Evolutionary conservation across 2,888 invertebrate genomes (phyloP).

Genomic region (Lissonota sp.): DNA sequence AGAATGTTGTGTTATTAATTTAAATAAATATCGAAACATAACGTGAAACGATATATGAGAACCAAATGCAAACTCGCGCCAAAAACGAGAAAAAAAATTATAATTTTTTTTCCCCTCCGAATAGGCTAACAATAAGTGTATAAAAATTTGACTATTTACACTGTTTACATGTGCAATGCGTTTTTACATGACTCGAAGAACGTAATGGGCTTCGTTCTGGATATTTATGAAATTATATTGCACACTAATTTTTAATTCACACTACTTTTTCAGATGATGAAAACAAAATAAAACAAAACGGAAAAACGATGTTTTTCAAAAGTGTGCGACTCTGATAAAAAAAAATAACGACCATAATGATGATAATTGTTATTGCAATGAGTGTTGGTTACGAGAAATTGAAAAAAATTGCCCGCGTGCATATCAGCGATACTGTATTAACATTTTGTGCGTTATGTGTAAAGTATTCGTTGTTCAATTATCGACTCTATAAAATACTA

Average conservation of each 20-base stretch:
- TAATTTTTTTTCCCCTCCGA: not conserved
- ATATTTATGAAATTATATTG: slow-evolving; percentile 28
- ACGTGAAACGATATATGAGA: slow-evolving; percentile 10
- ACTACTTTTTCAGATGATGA: not conserved
- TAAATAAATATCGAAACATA: slow-evolving; percentile 11
- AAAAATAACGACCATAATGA: not conserved
- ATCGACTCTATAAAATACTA: slow-evolving; percentile 35
- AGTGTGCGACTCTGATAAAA: no score
- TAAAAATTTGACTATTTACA: slow-evolving; percentile 53
- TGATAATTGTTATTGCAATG: slow-evolving; percentile 13
- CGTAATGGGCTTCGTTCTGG: slow-evolving; percentile 23
- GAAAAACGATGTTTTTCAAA: no score
- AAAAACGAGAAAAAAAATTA: slow-evolving; percentile 23
- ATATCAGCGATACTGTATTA: slow-evolving; percentile 38
- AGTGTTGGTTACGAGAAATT: slow-evolving; percentile 9
- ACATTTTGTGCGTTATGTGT: slow-evolving; percentile 58
- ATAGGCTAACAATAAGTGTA: slow-evolving; percentile 12
- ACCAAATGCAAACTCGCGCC: slow-evolving; percentile 9
- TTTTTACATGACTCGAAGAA: slow-evolving; percentile 2
- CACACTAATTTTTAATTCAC: slow-evolving; percentile 16
- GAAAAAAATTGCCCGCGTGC: slow-evolving; percentile 25
- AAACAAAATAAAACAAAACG: not conserved
- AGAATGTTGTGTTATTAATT: slow-evolving; percentile 36
- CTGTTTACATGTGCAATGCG: slow-evolving; percentile 38
- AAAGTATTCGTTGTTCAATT: slow-evolving; percentile 60